Evolutionary conservation across 92 coral and sea anemone genomes (phyloP), one percentile per base, ranked within the genome.

Genomic region (Epizoanthus rinbou): DNA sequence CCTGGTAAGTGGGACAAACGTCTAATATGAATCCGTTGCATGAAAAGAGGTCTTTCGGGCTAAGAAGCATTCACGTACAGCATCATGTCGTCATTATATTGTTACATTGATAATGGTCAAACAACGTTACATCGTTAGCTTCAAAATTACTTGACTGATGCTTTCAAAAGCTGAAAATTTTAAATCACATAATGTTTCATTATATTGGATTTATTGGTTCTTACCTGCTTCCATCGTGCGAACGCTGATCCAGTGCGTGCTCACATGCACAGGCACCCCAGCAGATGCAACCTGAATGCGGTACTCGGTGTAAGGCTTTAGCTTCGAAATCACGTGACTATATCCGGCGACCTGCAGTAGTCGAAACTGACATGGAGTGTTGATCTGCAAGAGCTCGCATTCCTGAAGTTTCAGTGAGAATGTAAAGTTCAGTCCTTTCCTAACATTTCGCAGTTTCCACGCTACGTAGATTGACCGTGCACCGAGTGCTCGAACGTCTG

Each of bases 211-310:
- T 21, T 21, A n/a, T 63, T 60, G 17, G 52, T 68, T 17, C 80
- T 59, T 69, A 87, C 91, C 91, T 62, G 91, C 65, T 63, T 87
- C 91, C 17, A 83, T 58, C 13, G 91, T 87, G 58, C 73, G 91
- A 47, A 87, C 88, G 68, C 65, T 53, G 45, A n/a, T 66, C 87
- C 87, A 76, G 6, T 47, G 68, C 62, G 91, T 87, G 65, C 37
- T 74, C 74, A 53, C 84, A 18, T 71, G 79, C 24, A 50, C 74
- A 57, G 74, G 84, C 60, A 58, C 15, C 9, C 53, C 74, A 62
- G 33, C 31, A 73, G 87, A 75, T 31, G 56, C 58, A 13, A 87
- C 85, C 39, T 84, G 80, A 60, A 87, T 56, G 9, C 87, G 80
- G 81, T 87, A 87, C 35, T 28, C 80, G 28, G 87, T 87, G 64